Percentiles rank a stretch among this genome's conserved stretches.
Evolutionary conservation across 2,797 vertebrate species (phyloP).

Genomic region (Smutsia gigantea): DNA sequence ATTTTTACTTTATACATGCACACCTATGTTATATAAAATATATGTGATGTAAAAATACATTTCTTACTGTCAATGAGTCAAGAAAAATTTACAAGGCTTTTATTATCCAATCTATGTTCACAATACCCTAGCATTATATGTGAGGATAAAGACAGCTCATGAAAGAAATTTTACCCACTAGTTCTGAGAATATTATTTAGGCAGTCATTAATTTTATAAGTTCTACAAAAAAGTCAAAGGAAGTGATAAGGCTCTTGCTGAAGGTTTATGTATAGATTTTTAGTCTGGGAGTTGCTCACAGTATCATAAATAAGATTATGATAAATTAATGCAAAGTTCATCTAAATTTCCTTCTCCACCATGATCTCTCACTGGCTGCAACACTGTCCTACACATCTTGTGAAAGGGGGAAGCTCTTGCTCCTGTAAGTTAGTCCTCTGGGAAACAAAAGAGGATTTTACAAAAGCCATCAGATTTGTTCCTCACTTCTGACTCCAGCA

Average conservation of each 20-base stretch:
- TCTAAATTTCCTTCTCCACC: background rate
- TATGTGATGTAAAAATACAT: conserved; percentile 34
- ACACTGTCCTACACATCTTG: background rate
- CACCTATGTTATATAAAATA: conserved; percentile 14
- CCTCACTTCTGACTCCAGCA: conserved; percentile 34
- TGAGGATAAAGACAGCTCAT: conserved; percentile 19
- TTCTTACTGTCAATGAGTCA: background rate
- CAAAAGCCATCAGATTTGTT: conserved; percentile 12
- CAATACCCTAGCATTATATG: background rate
- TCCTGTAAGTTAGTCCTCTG: background rate
- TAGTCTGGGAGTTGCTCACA: background rate
- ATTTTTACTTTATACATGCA: conserved; percentile 57
- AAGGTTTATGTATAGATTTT: background rate
- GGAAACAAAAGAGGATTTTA: conserved; percentile 40
- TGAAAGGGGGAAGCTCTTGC: background rate
- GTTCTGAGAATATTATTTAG: conserved; percentile 35
- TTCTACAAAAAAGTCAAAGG: background rate
- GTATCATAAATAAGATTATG: conserved; percentile 23
- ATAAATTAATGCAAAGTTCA: background rate
- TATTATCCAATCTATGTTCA: background rate
- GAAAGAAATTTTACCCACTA: background rate
- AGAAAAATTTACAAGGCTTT: conserved; percentile 32
- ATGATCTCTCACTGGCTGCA: background rate
- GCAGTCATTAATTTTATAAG: conserved; percentile 35
- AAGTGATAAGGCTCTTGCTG: background rate